Evolutionary conservation across 2,888 invertebrate genomes (phyloP).

Genomic region (Acronicta aceris): DNA sequence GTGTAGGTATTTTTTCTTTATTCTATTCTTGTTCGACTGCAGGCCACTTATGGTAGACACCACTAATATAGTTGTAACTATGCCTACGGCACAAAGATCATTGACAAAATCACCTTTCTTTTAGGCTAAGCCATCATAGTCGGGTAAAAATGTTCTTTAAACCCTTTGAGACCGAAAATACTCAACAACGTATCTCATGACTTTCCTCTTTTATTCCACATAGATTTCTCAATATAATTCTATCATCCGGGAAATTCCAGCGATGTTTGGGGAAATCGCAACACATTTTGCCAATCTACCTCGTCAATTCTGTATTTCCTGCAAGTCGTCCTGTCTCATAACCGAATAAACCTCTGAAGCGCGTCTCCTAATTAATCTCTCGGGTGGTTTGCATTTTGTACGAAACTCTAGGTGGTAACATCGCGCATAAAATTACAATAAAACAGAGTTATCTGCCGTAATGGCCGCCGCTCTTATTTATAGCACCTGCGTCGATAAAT

Average conservation of each 20-base stretch:
- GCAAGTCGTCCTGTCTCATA: constrained; percentile 29
- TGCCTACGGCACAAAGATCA: no score
- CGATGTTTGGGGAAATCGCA: not conserved
- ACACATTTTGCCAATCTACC: constrained; percentile 4
- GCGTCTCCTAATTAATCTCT: constrained; percentile 57
- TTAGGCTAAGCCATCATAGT: no score
- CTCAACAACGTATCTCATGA: no score
- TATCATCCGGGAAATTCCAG: no score
- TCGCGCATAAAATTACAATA: constrained; percentile 81
- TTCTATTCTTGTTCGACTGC: no score
- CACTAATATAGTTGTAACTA: no score
- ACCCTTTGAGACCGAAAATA: no score
- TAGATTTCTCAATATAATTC: not conserved
- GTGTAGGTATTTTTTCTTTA: no score
- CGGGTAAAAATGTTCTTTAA: no score
- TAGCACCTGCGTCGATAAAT: constrained; percentile 68
- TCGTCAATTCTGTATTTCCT: constrained; percentile 22
- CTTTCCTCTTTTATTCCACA: not conserved
- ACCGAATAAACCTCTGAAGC: constrained; percentile 43
- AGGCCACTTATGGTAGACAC: no score
- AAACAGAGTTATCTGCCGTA: constrained; percentile 76
- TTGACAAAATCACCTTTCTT: no score
- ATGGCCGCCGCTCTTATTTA: constrained; percentile 76
- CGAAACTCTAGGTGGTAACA: constrained; percentile 65
- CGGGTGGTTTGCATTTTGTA: constrained; percentile 58